Conservation (phyloP, 2,113 vertebrate species). For the Neolamprologus brichardi region DNA sequence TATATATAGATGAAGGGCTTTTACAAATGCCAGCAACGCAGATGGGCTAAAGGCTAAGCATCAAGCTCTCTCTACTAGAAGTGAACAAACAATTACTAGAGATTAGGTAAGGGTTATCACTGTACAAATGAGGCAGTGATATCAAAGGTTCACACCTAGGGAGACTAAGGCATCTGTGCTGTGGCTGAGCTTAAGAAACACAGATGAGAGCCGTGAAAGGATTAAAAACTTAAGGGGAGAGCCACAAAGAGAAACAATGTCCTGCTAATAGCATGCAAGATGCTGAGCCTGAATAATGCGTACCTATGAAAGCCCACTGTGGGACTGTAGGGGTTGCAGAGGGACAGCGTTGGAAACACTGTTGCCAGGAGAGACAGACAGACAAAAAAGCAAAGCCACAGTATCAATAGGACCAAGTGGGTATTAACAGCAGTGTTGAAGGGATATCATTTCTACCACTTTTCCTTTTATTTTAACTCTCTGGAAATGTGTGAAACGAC, state of each 20-base stretch:
- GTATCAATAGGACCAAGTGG: slow-evolving; percentile 3
- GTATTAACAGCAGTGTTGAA: not conserved
- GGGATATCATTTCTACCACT: slow-evolving; percentile 8
- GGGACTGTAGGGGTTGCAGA: not conserved
- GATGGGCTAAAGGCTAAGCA: not conserved
- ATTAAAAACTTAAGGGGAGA: slow-evolving; percentile 2
- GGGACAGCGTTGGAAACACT: not conserved
- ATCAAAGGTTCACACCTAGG: not conserved
- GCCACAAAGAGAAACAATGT: not conserved
- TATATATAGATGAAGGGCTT: slow-evolving; percentile 1
- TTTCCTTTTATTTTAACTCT: not conserved
- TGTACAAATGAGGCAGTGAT: not conserved
- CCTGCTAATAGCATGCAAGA: not conserved
- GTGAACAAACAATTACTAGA: not conserved
- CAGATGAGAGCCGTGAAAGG: not conserved
- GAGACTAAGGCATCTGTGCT: not conserved
- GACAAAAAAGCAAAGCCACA: not conserved
- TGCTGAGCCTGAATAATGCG: not conserved
- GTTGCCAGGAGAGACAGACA: slow-evolving; percentile 3
- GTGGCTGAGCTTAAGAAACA: not conserved
- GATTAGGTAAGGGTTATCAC: not conserved
- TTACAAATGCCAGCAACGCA: not conserved
- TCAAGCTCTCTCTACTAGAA: not conserved
- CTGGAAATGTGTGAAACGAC: not conserved
- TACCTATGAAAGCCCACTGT: not conserved